A percentile compares a stretch with the other conserved stretches of the same genome.
Evolutionary conservation across 2,113 vertebrate species (phyloP).

Genomic region (Epinephelus lanceolatus): DNA sequence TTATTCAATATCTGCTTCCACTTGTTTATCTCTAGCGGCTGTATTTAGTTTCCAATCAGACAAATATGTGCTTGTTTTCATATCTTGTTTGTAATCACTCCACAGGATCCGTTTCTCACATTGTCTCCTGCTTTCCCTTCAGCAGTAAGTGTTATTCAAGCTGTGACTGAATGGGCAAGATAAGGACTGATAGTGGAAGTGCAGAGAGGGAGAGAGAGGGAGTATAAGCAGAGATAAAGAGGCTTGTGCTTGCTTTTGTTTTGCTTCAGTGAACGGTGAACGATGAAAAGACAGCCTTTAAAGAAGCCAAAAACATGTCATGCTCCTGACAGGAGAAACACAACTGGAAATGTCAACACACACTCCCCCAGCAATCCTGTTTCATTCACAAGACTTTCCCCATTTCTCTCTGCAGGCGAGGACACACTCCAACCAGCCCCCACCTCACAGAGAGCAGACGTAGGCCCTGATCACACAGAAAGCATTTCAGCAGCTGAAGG

Average conservation of each 20-base stretch:
- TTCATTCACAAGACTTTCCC: background rate
- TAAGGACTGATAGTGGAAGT: background rate
- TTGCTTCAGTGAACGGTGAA: slow-evolving; percentile 3
- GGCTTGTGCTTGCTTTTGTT: background rate
- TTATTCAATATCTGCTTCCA: background rate
- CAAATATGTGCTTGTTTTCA: slow-evolving; percentile 1
- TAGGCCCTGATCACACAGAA: too few relatives aligned
- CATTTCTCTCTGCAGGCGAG: background rate
- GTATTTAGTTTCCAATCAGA: background rate
- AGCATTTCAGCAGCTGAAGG: too few relatives aligned
- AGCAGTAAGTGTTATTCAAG: slow-evolving; percentile 12
- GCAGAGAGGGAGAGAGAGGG: too few relatives aligned
- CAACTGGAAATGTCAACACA: background rate
- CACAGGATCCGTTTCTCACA: background rate
- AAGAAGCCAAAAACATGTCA: background rate
- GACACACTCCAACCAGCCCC: too few relatives aligned
- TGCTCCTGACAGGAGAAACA: background rate
- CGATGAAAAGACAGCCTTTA: background rate
- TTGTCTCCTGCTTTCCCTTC: background rate
- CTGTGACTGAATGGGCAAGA: background rate
- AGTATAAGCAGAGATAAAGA: too few relatives aligned
- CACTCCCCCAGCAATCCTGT: background rate
- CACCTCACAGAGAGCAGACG: too few relatives aligned
- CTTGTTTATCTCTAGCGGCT: background rate
- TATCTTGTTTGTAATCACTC: background rate